Base-by-base conservation (phyloP, 2,888 invertebrate genomes). In the Troilus luridus region DNA sequence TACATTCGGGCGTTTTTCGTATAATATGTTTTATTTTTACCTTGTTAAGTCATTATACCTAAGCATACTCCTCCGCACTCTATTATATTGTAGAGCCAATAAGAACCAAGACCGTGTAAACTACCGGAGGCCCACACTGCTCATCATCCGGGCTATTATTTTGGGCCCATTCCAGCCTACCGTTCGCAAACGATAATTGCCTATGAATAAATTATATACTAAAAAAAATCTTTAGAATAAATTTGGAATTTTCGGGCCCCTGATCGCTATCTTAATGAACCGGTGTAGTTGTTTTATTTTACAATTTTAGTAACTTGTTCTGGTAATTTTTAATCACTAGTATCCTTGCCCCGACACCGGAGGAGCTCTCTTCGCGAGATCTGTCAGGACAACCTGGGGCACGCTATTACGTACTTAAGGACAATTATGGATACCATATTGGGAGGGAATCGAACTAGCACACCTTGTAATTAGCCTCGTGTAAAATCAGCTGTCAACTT, bases 151-250 rank as follows among this genome's bases (percentile, higher is more conserved):
- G 64, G n/a, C 64, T 64, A 64, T 64, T 64, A 64, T 64, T 64
- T 64, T 24, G n/a, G 64, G 64, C 3, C 62, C 5, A 21, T 62
- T 62, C 21, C 9, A 19, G 21, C 21, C 9, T 21, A 21, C 62
- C 62, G 62, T 64, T 64, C 64, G 64, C 64, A n/a, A 64, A 64
- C 64, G 24, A 64, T 64, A 64, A 64, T 64, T 64, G 64, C 64
- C 64, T 24, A 64, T 64, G 64, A 64, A 64, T 64, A 64, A 64
- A 64, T 64, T 64, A 64, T 64, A 0, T 64, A 11, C 5, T n/a
- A 64, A 64, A 64, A 64, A 64, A 11, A 64, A 1, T n/a, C n/a
- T 64, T 64, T 64, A 64, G 64, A 64, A 64, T 64, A 64, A 64
- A 64, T 64, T 64, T 64, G 11, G 64, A 64, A 64, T 64, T 64